A percentile compares a stretch with the other conserved stretches of the same genome.
These are phyloP conservation scores for Drosophila austrosaltans DNA, from an alignment of 2,888 invertebrate species.

Conservation along the genomic window DNA sequence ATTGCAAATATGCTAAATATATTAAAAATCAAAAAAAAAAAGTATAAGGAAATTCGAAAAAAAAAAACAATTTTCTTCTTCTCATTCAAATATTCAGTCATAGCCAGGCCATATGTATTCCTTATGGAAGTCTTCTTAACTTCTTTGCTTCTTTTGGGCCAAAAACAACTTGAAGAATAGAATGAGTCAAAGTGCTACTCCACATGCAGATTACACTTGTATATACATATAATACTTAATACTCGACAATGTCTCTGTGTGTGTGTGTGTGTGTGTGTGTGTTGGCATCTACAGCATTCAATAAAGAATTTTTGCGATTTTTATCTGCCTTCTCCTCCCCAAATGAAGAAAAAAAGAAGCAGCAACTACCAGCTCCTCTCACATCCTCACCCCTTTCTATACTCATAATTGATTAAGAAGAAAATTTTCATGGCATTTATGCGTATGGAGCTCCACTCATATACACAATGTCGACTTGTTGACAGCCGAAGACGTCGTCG, in stretches of 20 bases:
- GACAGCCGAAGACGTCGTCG: conserved; percentile 53
- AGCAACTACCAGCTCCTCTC: conserved; percentile 28
- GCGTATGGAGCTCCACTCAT: conserved; percentile 75
- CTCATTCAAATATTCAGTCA: not conserved
- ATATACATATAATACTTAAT: too few relatives aligned
- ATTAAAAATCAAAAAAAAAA: not conserved
- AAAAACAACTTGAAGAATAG: conserved; percentile 59
- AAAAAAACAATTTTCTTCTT: too few relatives aligned
- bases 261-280: conserved; percentile 32
- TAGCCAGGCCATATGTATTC: not conserved
- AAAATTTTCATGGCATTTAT: conserved; percentile 79
- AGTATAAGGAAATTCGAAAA: not conserved
- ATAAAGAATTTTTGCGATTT: conserved; percentile 79
- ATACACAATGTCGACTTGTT: conserved; percentile 75
- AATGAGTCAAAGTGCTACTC: conserved; percentile 69
- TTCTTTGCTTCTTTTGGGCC: conserved; percentile 48
- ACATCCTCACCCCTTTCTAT: conserved; percentile 56
- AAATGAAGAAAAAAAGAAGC: too few relatives aligned
- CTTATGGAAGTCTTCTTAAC: conserved; percentile 2
- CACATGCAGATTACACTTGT: conserved; percentile 70
- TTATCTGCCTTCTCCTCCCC: conserved; percentile 51
- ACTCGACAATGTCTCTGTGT: not conserved
- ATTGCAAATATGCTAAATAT: not conserved
- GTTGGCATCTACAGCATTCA: conserved; percentile 75
- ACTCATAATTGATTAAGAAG: conserved; percentile 79